Conservation (phyloP, 1,140 invertebrate species). For the Ericerus pela region DNA sequence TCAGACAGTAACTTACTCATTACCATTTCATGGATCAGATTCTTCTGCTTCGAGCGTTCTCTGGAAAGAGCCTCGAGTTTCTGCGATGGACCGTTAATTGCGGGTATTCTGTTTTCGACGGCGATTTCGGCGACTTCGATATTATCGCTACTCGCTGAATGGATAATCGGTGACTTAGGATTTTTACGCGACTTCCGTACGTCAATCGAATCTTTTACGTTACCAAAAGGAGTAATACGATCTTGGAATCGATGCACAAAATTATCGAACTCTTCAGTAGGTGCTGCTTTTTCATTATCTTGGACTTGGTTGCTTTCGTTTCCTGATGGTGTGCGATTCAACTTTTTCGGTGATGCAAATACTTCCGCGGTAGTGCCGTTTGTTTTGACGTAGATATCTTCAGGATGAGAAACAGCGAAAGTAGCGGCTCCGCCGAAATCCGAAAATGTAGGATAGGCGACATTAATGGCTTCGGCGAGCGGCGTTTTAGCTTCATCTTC, state of each 20-base stretch:
- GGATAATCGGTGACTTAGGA: not conserved
- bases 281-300: conserved; percentile 6
- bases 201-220: conserved; percentile 52
- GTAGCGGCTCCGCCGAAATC: not conserved
- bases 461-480: conserved; percentile 13
- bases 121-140: not conserved
- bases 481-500: conserved; percentile 22
- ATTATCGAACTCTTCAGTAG: conserved; percentile 36
- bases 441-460: conserved; percentile 1
- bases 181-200: conserved; percentile 40
- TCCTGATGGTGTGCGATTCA: conserved; percentile 25
- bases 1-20: conserved; percentile 58
- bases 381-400: conserved; percentile 27
- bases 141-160: not conserved
- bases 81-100: conserved; percentile 33
- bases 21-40: conserved; percentile 56
- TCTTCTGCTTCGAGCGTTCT: conserved; percentile 50
- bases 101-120: not conserved
- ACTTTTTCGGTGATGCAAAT: no score
- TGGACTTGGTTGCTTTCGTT: not conserved
- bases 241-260: conserved; percentile 51
- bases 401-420: conserved; percentile 22
- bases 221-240: conserved; percentile 53
- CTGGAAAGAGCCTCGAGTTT: conserved; percentile 48
- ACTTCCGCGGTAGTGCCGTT: conserved; percentile 27